Base-by-base conservation (phyloP, 2,797 vertebrate genomes). In the Cyclura pinguis region DNA sequence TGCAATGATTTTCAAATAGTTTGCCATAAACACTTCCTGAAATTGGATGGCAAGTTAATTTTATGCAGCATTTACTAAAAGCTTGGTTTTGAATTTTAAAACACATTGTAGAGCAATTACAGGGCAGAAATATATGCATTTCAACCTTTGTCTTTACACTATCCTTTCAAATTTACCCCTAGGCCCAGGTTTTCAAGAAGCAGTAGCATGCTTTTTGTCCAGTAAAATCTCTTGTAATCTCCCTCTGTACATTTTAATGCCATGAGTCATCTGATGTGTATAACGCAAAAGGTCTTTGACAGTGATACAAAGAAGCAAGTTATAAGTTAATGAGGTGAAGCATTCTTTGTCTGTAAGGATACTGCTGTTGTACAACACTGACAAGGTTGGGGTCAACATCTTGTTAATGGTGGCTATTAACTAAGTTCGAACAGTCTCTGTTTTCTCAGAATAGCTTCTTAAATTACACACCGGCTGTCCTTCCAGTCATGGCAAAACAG, bases 251-350 rank as follows among this genome's bases (percentile, higher is more conserved):
- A 18, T 73, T 91, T 72, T n/a, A 84, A 77, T 67, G 57, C 42
- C 76, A 82, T 47, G 10, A 83, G 80, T 55, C 55, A 38, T 91
- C 24, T 88, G 84, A 90, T 84, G 50, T 83, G 12, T 84, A 88
- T 90, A 93, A 90, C 72, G 69, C 50, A 57, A 9, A 73, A 89
- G 69, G 47, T n/a, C 57, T n/a, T 69, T 87, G 32, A 86, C 76
- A 82, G 20, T 73, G 92, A 27, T 13, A 91, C 12, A 90, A 91
- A 50, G 93, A 69, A 93, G 47, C 24, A 86, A 91, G 87, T 27
- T 59, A n/a, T 20, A 86, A 91, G 87, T 27, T 59, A 38, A 90
- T 38, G 4, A 57, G 0, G 0, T 85, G 92, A 73, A 57, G 24
- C 27, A 80, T 72, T 67, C 89, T 88, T 35, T 4, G 1, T 91